A percentile compares a stretch with the other conserved stretches of the same genome.
Conservation (phyloP, 2,113 vertebrate genomes). For the Elanoides forficatus region DNA sequence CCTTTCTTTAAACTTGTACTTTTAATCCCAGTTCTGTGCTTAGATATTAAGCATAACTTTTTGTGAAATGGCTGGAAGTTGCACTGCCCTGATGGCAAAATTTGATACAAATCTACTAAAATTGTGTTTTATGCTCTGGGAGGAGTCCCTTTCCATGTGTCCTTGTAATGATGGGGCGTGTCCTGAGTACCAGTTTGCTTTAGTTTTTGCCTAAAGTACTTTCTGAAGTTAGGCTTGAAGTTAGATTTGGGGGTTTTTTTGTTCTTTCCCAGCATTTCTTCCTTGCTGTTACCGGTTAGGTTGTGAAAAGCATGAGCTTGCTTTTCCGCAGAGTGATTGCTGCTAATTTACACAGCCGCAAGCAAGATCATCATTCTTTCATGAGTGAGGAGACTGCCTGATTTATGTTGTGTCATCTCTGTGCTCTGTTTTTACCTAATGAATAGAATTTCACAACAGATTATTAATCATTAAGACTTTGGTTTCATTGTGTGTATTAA, state of each 20-base stretch:
- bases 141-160: not conserved
- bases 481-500: slow-evolving; percentile 3
- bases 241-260: not conserved
- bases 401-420: slow-evolving; percentile 15
- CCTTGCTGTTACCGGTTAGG: not conserved
- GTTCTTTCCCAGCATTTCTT: not conserved
- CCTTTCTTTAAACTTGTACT: not conserved
- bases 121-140: not conserved
- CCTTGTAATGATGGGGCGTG: not conserved
- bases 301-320: slow-evolving; percentile 4
- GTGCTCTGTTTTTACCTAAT: slow-evolving; percentile 40
- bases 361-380: slow-evolving; percentile 10
- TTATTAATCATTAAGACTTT: slow-evolving; percentile 44
- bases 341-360: not conserved
- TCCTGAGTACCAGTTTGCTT: not conserved
- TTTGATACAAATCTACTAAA: not conserved
- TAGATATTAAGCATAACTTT: not conserved
- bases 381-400: slow-evolving; percentile 1
- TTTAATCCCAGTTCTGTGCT: not conserved
- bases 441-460: slow-evolving; percentile 38
- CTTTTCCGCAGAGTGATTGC: not conserved
- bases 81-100: not conserved
- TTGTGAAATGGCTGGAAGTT: not conserved
- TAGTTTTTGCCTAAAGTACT: not conserved
- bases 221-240: not conserved